Conservation (phyloP, 2,113 vertebrate species). For the Hyperopisus bebe region DNA sequence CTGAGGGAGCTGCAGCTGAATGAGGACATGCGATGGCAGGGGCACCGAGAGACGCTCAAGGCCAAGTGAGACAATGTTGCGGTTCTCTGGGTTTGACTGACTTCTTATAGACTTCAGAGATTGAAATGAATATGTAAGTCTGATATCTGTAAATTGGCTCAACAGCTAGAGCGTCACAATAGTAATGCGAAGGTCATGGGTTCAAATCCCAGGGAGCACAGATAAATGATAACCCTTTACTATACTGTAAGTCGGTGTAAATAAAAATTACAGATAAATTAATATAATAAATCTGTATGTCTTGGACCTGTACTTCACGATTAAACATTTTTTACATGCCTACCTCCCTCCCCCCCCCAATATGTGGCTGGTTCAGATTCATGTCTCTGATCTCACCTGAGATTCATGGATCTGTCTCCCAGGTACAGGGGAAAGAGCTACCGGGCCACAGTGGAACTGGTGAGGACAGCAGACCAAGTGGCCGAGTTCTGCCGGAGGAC, state of each 20-base stretch:
- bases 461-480: conserved; percentile 86
- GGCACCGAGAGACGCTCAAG: conserved; percentile 91
- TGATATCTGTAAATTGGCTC: neutral
- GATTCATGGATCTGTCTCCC: conserved; percentile 13
- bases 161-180: neutral
- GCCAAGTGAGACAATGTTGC: conserved; percentile 79
- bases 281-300: neutral
- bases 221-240: neutral
- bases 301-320: neutral
- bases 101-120: neutral
- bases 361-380: neutral
- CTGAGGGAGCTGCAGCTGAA: conserved; percentile 91
- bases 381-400: neutral
- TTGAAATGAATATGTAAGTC: neutral
- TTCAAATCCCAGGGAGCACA: neutral
- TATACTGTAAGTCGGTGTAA: neutral
- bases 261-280: neutral
- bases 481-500: conserved; percentile 93
- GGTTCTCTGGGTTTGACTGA: neutral
- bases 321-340: neutral
- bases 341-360: neutral
- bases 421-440: conserved; percentile 98
- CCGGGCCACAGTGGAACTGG: conserved; percentile 89
- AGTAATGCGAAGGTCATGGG: neutral
- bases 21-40: conserved; percentile 87